phyloP scores from a whole-genome alignment of 2,113 vertebrate genomes.

The Antechinus flavipes region DNA sequence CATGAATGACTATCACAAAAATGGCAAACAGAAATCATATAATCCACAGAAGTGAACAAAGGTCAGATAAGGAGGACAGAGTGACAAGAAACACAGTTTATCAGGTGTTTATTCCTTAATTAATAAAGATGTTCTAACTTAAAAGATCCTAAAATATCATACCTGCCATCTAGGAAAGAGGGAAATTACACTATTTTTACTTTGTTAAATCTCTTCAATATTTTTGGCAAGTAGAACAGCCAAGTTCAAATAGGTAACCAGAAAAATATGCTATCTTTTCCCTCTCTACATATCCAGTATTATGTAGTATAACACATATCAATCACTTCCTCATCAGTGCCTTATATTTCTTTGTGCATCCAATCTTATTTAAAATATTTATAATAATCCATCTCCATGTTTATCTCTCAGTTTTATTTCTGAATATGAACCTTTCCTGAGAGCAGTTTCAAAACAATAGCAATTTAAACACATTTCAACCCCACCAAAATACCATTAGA shows the following conservation, averaged over 20 bases:
- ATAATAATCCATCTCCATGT: not conserved
- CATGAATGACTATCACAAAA: not conserved
- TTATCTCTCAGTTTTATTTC: not conserved
- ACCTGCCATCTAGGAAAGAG: not conserved
- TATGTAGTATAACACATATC: not conserved
- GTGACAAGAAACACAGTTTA: not conserved
- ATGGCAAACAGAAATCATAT: conserved; percentile 1
- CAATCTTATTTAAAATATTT: not conserved
- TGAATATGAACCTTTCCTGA: not conserved
- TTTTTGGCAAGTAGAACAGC: not conserved
- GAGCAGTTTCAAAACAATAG: not conserved
- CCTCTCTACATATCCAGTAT: not conserved
- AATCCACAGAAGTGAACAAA: accelerated
- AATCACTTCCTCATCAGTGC: not conserved
- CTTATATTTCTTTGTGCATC: not conserved
- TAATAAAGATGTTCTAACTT: not conserved
- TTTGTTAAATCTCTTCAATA: not conserved
- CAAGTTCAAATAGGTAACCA: not conserved
- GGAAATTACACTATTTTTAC: not conserved
- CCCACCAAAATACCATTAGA: not conserved
- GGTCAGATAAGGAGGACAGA: not conserved
- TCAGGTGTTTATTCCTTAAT: not conserved
- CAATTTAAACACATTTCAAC: not conserved
- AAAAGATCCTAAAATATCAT: not conserved
- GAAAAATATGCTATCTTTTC: not conserved